A percentile compares a stretch with the other conserved stretches of the same genome.
These are phyloP conservation scores for Chaetogeoica ovagalla DNA, from an alignment of 2,888 invertebrate species.

Conservation along the genomic window DNA sequence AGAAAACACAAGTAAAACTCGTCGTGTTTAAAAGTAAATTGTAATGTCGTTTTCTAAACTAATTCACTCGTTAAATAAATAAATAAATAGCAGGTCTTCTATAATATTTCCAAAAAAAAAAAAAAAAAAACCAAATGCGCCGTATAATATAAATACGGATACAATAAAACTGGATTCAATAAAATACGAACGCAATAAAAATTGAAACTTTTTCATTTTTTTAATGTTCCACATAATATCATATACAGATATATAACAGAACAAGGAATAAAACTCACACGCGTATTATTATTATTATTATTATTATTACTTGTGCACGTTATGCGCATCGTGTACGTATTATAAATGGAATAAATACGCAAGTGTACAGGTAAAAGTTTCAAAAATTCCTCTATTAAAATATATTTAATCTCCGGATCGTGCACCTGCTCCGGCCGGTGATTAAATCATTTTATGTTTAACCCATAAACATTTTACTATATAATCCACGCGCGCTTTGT, in stretches of 20 bases:
- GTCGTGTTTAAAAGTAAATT: too few species aligned
- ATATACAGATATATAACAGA: neutral
- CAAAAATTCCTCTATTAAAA: conserved; percentile 42
- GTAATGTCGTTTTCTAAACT: too few species aligned
- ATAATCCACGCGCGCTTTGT: conserved; percentile 40
- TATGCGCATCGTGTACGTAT: neutral
- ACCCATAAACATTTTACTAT: conserved; percentile 47
- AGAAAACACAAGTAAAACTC: too few species aligned
- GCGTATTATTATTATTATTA: too few species aligned
- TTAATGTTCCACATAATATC: conserved; percentile 21
- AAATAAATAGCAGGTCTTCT: too few species aligned
- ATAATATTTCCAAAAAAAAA: too few species aligned
- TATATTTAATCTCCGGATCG: conserved; percentile 47
- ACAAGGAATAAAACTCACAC: neutral
- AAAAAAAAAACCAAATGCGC: too few species aligned
- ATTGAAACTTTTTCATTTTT: conserved; percentile 17
- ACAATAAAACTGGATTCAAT: conserved; percentile 22
- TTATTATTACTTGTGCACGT: too few species aligned
- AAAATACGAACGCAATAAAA: conserved; percentile 29
- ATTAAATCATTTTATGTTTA: conserved; percentile 50
- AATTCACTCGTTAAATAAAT: too few species aligned
- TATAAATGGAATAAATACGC: neutral
- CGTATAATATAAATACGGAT: neutral
- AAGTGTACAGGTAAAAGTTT: conserved; percentile 39
- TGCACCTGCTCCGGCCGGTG: conserved; percentile 44